These are phyloP conservation scores for Alexandromys fortis DNA, from an alignment of 2,113 vertebrate species.

Conservation along the genomic window DNA sequence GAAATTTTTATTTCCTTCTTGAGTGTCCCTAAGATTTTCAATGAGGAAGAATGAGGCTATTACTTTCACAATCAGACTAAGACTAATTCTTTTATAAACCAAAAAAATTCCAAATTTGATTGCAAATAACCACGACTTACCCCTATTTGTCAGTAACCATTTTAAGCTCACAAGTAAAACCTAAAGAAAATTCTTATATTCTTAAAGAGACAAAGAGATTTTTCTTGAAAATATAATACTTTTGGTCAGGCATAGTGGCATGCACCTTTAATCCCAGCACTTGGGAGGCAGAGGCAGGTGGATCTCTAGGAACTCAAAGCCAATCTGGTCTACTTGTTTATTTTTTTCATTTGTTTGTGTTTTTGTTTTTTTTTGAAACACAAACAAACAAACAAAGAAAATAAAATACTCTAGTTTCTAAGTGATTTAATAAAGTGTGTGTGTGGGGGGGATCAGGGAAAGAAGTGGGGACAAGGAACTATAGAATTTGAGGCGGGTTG, in stretches of 20 bases:
- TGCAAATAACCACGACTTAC: background rate
- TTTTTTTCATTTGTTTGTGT: too few relatives aligned
- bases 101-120: background rate
- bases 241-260: fast-evolving
- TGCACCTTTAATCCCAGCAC: background rate
- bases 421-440: background rate
- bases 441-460: background rate
- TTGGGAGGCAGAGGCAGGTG: background rate
- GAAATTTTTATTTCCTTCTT: slow-evolving; percentile 62
- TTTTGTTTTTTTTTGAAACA: too few relatives aligned
- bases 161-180: slow-evolving; percentile 40
- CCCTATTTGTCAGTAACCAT: background rate
- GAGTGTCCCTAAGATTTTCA: slow-evolving; percentile 55
- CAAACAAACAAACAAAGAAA: background rate
- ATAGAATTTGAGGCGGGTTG: background rate
- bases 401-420: background rate
- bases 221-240: slow-evolving; percentile 10
- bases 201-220: background rate
- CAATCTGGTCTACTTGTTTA: background rate
- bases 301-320: background rate
- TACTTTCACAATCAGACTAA: slow-evolving; percentile 24
- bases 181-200: slow-evolving; percentile 5
- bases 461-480: background rate
- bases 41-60: slow-evolving; percentile 52
- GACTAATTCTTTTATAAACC: background rate